Evolutionary conservation across 1,140 invertebrate genomes (phyloP), one percentile per base, ranked within the genome.

Genomic region (Drosophila pseudoananassae): DNA sequence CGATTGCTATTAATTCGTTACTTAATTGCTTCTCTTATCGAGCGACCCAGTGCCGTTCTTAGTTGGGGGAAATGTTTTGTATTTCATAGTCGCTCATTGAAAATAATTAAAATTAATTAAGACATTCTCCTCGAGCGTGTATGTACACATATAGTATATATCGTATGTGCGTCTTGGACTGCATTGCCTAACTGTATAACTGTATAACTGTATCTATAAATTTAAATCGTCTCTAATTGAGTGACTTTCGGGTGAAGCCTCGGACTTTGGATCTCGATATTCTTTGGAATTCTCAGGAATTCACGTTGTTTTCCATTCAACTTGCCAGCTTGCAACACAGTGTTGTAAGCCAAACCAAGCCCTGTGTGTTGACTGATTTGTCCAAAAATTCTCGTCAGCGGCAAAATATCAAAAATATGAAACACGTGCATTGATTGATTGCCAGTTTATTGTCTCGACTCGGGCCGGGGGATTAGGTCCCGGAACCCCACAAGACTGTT

Each of bases 91-190:
- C 76, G 78, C 83, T 79, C 83, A 88, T 87, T 87, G 83, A 87
- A 87, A 87, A 84, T 87, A 87, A 87, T 87, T 87, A 87, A 87
- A 87, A 88, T 83, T 87, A 87, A 87, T 87, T 87, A 88, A 87
- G 83, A 81, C 84, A 83, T 87, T 87, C 87, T 57, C 66, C 55
- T 69, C 56, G 47, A 38, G 43, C 40, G 63, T 40, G 53, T 14
- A 20, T 33, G 9, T 36, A 17, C 14, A 17, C n/a, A 45, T 20
- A 23, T 29, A 43, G 31, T 49, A 40, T 61, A 43, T 38, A 29
- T 49, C 29, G 23, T 31, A 46, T 46, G 9, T 46, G 17, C 43
- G 43, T 58, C 56, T 43, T 60, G 49, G 38, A 17, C 20, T 77
- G 76, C 70, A 78, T 79, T 60, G 76, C 76, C 76, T 55, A 20